Conservation (phyloP, 2,888 invertebrate genomes). For the Ferrisia virgata region DNA sequence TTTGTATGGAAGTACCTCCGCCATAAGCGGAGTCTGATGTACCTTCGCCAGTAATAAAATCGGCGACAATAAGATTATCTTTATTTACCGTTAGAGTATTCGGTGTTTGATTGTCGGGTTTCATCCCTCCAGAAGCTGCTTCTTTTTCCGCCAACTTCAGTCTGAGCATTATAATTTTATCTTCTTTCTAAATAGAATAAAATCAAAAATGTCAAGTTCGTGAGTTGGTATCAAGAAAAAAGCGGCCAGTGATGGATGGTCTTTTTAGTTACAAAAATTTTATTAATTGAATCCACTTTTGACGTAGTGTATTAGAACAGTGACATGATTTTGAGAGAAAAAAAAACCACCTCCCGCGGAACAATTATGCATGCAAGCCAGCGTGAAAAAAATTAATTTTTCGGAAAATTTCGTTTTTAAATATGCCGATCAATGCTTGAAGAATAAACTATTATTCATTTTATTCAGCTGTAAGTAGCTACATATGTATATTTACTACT, state of each 20-base stretch:
- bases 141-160: slow-evolving; percentile 72
- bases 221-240: neutral
- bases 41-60: slow-evolving; percentile 72
- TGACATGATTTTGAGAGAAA: no score
- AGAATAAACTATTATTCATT: no score
- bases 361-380: no score
- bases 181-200: slow-evolving; percentile 70
- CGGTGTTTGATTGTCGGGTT: slow-evolving; percentile 49
- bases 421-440: no score
- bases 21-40: slow-evolving; percentile 77
- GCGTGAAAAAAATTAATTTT: no score
- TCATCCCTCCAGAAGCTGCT: slow-evolving; percentile 53
- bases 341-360: no score
- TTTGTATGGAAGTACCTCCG: slow-evolving; percentile 67
- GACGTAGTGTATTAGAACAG: neutral
- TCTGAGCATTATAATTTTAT: slow-evolving; percentile 77
- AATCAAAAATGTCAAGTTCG: neutral
- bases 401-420: no score
- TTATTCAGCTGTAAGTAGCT: neutral
- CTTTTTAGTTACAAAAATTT: no score
- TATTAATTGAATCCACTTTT: neutral
- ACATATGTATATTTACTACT: neutral
- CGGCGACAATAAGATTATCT: slow-evolving; percentile 69
- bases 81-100: slow-evolving; percentile 55
- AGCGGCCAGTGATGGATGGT: no score